phyloP scores from a whole-genome alignment of 2,113 vertebrate species.

The Galeopterus variegatus region DNA sequence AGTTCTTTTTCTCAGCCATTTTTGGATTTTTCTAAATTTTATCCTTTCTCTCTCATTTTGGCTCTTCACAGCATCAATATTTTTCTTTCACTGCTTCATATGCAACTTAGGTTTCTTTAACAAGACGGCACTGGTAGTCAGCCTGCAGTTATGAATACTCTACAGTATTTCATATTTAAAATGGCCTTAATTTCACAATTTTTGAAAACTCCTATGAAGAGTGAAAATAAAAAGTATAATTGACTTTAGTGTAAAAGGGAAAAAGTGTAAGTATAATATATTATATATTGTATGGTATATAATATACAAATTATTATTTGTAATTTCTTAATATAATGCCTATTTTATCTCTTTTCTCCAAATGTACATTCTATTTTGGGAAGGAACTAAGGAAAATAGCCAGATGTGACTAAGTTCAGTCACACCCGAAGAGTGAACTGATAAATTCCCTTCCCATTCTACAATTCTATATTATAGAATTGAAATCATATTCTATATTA shows the following conservation, averaged over 20 bases:
- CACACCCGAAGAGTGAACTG: background rate
- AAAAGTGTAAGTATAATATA: background rate
- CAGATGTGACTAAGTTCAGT: conserved; percentile 22
- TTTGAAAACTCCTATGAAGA: background rate
- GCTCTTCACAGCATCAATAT: background rate
- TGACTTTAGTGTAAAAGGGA: background rate
- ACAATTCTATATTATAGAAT: background rate
- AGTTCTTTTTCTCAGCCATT: background rate
- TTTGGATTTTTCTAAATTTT: conserved; percentile 11
- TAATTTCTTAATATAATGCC: background rate
- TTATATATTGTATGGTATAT: background rate
- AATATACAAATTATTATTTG: background rate
- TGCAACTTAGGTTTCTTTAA: background rate
- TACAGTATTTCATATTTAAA: background rate
- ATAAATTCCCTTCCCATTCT: conserved; percentile 1
- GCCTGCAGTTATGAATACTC: background rate
- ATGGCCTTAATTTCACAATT: background rate
- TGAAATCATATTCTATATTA: no score
- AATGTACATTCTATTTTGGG: conserved; percentile 31
- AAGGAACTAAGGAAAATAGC: conserved; percentile 59
- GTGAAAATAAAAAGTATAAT: background rate
- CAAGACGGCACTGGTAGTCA: background rate
- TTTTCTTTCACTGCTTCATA: background rate
- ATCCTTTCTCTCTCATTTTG: conserved; percentile 9
- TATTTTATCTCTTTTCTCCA: conserved; percentile 49